Conservation (phyloP, 2,797 vertebrate species). For the Cuniculus paca region DNA sequence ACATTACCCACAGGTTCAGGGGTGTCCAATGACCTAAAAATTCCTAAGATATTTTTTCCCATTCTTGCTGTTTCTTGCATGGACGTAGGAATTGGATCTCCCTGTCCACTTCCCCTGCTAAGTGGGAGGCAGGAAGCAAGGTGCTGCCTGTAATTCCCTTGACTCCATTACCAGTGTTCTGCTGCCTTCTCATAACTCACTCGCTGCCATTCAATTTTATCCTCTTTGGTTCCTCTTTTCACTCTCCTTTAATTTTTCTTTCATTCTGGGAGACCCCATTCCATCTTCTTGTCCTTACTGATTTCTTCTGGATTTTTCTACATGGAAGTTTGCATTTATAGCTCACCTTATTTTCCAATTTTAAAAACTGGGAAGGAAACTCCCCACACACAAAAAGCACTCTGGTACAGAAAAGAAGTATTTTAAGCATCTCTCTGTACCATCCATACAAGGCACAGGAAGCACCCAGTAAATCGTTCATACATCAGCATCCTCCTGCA, state of each 20-base stretch:
- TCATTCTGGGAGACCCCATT: not conserved
- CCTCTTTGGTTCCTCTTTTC: not conserved
- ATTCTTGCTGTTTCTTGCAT: slow-evolving; percentile 1
- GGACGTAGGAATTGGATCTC: slow-evolving; percentile 22
- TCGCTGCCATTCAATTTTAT: not conserved
- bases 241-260: slow-evolving; percentile 27
- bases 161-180: not conserved
- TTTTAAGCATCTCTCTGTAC: not conserved
- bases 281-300: not conserved
- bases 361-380: slow-evolving; percentile 69
- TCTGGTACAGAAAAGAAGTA: not conserved
- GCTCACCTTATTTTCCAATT: slow-evolving; percentile 66
- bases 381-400: slow-evolving; percentile 23
- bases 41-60: not conserved
- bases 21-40: slow-evolving; percentile 55
- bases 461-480: slow-evolving; percentile 63
- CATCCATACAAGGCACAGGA: not conserved
- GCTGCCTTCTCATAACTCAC: not conserved
- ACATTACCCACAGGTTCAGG: slow-evolving; percentile 33
- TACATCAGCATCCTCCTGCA: not conserved
- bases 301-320: slow-evolving; percentile 57
- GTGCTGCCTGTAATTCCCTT: not conserved
- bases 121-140: not conserved
- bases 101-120: not conserved
- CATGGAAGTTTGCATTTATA: slow-evolving; percentile 1